Conservation (phyloP, 2,797 vertebrate genomes). For the Pangasius sanitwongsei region DNA sequence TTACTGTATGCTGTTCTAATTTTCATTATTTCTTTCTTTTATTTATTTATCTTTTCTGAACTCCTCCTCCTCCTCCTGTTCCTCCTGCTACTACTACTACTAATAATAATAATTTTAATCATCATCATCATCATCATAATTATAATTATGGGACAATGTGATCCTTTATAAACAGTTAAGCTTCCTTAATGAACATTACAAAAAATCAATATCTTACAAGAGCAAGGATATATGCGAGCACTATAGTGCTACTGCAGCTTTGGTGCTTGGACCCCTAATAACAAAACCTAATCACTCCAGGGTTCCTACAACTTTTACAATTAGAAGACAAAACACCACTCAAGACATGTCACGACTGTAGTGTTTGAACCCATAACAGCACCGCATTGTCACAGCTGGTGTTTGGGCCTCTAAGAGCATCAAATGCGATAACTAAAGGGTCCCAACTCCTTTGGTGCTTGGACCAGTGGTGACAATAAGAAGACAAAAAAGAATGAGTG, state of each 20-base stretch:
- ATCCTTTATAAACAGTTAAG: not conserved
- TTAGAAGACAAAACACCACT: not conserved
- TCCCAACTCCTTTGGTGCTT: not conserved
- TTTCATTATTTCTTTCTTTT: not conserved
- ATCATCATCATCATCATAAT: too few species aligned
- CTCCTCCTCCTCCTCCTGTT: not conserved
- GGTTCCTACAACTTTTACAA: not conserved
- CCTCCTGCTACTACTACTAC: not conserved
- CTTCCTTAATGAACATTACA: not conserved
- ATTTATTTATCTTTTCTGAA: not conserved
- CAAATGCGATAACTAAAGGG: not conserved
- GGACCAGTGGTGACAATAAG: not conserved
- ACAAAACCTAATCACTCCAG: not conserved
- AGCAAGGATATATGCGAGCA: not conserved
- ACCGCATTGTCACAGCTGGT: not conserved
- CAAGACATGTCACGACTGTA: not conserved
- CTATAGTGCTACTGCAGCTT: not conserved
- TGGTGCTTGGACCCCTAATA: not conserved
- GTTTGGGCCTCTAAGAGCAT: not conserved
- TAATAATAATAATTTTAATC: not conserved
- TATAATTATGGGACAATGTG: not conserved
- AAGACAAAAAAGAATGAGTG: not conserved
- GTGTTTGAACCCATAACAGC: not conserved
- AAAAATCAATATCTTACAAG: not conserved
- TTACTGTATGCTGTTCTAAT: too few species aligned